phyloP scores from a whole-genome alignment of 2,888 invertebrate species.

The Oxyteleia sp. region DNA sequence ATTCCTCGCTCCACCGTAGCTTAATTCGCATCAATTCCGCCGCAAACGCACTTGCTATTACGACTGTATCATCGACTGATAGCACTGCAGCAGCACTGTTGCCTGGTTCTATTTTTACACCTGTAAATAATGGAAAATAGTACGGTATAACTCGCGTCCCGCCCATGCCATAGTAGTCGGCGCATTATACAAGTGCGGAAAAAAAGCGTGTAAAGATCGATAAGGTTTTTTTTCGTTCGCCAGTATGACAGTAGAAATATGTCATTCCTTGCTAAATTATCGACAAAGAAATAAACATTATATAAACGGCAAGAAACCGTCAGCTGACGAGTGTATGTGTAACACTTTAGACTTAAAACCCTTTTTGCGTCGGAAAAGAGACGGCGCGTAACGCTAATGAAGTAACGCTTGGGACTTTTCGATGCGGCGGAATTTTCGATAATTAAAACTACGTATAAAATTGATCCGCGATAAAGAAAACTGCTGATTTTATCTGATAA shows the following conservation, averaged over 20 bases:
- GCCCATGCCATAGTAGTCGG: constrained; percentile 40
- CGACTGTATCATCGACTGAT: constrained; percentile 48
- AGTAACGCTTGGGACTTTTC: neutral
- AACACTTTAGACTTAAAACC: constrained; percentile 7
- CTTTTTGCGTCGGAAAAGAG: constrained; percentile 28
- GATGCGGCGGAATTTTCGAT: constrained; percentile 8
- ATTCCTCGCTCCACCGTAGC: no score
- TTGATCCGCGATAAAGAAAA: neutral
- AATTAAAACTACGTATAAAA: constrained; percentile 19
- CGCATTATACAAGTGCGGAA: constrained; percentile 57
- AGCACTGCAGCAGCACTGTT: constrained; percentile 44
- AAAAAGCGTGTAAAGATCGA: constrained; percentile 59
- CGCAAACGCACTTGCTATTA: constrained; percentile 31
- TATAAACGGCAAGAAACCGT: constrained; percentile 45
- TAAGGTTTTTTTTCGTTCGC: constrained; percentile 45
- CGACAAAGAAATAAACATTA: constrained; percentile 53
- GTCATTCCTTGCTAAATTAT: constrained; percentile 42
- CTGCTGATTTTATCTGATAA: no score
- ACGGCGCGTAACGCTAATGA: constrained; percentile 3
- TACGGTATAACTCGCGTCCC: constrained; percentile 47
- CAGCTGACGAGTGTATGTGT: constrained; percentile 11
- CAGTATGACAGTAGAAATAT: constrained; percentile 40
- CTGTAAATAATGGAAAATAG: constrained; percentile 71
- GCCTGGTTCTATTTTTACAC: constrained; percentile 64
- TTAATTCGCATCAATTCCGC: constrained; percentile 33